These are phyloP conservation scores for Anableps anableps DNA, from an alignment of 2,797 vertebrate species.

Conservation along the genomic window DNA sequence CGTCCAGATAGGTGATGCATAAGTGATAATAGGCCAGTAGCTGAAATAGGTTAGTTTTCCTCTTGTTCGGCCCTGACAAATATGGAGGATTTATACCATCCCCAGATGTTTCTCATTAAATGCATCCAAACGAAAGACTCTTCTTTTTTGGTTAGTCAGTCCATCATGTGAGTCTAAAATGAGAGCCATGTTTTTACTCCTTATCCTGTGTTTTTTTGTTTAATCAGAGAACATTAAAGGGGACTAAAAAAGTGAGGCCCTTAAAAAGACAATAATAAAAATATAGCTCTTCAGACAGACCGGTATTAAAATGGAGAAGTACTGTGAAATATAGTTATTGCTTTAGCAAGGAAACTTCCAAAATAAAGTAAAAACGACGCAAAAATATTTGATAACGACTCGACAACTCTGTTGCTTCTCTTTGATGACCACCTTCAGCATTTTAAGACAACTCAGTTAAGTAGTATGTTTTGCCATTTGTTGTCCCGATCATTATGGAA, in stretches of 20 bases:
- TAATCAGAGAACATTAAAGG: background rate
- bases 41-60: background rate
- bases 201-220: background rate
- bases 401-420: background rate
- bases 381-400: background rate
- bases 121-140: too few relatives aligned
- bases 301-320: background rate
- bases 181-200: background rate
- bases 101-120: too few relatives aligned
- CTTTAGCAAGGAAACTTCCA: background rate
- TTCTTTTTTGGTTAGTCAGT: too few relatives aligned
- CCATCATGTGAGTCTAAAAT: background rate
- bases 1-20: background rate
- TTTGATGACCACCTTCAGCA: background rate
- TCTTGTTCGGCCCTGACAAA: background rate
- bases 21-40: background rate
- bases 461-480: conserved; percentile 6
- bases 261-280: background rate
- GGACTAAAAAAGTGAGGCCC: background rate
- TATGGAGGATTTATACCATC: too few relatives aligned
- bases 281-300: background rate
- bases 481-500: conserved; percentile 23
- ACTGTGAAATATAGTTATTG: background rate
- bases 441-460: conserved; percentile 5
- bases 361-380: background rate